A percentile compares a stretch with the other conserved stretches of the same genome.
Evolutionary conservation across 2,113 vertebrate species (phyloP).

Genomic region (Rana temporaria): DNA sequence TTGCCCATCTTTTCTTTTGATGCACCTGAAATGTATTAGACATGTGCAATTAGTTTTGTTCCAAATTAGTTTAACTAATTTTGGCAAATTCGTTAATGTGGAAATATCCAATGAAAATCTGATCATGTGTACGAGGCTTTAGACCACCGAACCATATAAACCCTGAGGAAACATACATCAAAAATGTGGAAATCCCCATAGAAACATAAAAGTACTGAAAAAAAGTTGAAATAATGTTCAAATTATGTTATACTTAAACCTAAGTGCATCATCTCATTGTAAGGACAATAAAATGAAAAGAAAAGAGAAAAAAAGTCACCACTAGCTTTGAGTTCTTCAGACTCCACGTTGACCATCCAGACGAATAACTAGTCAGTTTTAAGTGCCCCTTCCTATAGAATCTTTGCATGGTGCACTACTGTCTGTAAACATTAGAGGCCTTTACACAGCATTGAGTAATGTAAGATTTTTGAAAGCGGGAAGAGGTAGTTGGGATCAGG

Average conservation of each 20-base stretch:
- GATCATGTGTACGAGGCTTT: too few species aligned
- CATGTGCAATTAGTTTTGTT: too few species aligned
- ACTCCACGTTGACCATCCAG: constrained; percentile 62
- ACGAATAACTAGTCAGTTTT: constrained; percentile 61
- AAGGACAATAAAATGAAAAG: constrained; percentile 43
- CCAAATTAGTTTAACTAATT: too few species aligned
- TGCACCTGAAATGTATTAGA: too few species aligned
- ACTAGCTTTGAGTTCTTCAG: constrained; percentile 63
- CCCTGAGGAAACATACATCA: neutral
- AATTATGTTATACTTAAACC: too few species aligned
- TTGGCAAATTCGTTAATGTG: too few species aligned
- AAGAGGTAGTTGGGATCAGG: neutral
- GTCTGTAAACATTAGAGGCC: constrained; percentile 38
- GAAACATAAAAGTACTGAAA: too few species aligned
- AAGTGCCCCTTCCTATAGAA: constrained; percentile 57
- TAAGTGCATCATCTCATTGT: constrained; percentile 77
- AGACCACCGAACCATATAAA: too few species aligned
- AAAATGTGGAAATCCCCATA: constrained; percentile 77
- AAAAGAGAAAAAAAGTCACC: constrained; percentile 43
- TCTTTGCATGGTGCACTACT: constrained; percentile 53
- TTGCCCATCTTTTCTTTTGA: too few species aligned
- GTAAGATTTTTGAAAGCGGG: neutral
- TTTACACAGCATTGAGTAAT: neutral
- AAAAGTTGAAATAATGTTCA: too few species aligned
- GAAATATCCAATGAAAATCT: too few species aligned